phyloP scores from a whole-genome alignment of 2,888 invertebrate species.

The Crematogaster levior region DNA sequence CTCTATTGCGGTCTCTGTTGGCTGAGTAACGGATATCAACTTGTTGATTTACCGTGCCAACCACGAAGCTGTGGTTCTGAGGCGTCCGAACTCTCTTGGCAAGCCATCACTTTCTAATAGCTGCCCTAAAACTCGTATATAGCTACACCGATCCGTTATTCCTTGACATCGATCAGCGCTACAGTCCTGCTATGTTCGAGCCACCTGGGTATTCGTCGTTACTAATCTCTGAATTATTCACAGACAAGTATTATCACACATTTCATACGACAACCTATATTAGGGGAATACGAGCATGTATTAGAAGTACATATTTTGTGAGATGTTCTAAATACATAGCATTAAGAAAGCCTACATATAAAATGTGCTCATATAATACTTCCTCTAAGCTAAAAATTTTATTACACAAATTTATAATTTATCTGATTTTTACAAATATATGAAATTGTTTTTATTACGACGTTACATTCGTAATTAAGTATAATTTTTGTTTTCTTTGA shows the following conservation, averaged over 20 bases:
- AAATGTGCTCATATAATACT: background rate
- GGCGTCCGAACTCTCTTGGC: conserved; percentile 75
- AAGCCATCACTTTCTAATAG: conserved; percentile 75
- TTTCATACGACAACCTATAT: conserved; percentile 37
- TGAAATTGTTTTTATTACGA: background rate
- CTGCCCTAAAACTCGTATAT: conserved; percentile 73
- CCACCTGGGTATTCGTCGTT: conserved; percentile 56
- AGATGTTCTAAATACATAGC: background rate
- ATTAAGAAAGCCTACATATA: background rate
- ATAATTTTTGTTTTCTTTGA: background rate
- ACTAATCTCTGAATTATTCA: conserved; percentile 58
- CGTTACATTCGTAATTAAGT: background rate
- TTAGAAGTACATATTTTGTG: conserved; percentile 31
- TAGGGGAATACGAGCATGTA: conserved; percentile 25
- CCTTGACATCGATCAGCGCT: conserved; percentile 51
- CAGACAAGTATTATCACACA: conserved; percentile 50
- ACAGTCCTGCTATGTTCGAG: conserved; percentile 47
- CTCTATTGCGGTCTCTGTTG: conserved; percentile 63
- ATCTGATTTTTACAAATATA: background rate
- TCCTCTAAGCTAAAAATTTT: background rate
- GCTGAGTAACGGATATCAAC: conserved; percentile 81
- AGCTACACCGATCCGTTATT: conserved; percentile 59
- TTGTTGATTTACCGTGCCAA: conserved; percentile 83
- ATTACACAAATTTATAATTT: background rate
- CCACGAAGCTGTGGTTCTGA: conserved; percentile 77